phyloP scores from a whole-genome alignment of 2,888 invertebrate species.

The Folsomia manolachei region DNA sequence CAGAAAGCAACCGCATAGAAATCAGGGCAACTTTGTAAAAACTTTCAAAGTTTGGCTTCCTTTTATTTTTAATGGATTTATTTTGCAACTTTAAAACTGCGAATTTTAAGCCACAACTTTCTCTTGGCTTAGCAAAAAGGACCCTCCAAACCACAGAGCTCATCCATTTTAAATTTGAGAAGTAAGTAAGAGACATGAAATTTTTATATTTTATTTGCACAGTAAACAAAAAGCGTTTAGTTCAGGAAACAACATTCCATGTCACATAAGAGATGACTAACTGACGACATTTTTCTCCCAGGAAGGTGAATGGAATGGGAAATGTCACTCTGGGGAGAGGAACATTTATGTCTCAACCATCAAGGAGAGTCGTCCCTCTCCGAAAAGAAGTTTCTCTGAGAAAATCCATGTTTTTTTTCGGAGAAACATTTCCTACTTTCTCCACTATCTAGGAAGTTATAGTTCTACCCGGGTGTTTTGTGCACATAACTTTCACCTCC shows the following conservation, averaged over 20 bases:
- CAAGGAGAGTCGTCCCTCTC: not conserved
- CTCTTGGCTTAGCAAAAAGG: no score
- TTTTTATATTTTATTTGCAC: not conserved
- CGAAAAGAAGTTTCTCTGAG: not conserved
- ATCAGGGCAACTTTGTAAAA: no score
- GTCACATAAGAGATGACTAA: not conserved
- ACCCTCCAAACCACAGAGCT: no score
- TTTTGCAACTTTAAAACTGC: no score
- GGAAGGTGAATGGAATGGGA: not conserved
- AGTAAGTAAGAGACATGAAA: not conserved
- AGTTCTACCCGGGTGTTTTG: not conserved
- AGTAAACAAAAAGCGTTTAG: not conserved
- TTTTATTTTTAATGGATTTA: no score
- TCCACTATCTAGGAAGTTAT: not conserved
- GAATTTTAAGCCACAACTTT: no score
- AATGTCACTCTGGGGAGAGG: not conserved
- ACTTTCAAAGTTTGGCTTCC: no score
- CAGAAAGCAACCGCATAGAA: no score
- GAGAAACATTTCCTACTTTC: not conserved
- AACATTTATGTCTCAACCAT: not conserved
- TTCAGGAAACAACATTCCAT: not conserved
- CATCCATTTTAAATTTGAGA: no score
- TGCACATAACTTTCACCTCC: not conserved
- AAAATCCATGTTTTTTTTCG: not conserved
- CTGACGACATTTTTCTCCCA: not conserved